These are phyloP conservation scores for Drosophila navojoa DNA, from an alignment of 1,140 invertebrate genomes.

Conservation along the genomic window DNA sequence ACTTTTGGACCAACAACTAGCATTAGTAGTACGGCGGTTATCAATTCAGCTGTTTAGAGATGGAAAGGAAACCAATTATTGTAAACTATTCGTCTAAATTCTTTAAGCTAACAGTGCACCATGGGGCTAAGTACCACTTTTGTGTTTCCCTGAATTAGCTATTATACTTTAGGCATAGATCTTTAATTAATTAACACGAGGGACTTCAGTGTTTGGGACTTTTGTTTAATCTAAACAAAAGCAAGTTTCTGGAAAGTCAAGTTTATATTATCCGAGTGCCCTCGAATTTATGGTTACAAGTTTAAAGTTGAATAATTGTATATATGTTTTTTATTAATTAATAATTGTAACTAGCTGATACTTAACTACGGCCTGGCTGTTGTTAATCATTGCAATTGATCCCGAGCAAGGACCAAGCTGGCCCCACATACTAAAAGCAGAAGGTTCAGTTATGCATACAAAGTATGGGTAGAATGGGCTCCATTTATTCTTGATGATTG, in stretches of 20 bases:
- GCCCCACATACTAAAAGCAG: constrained; percentile 15
- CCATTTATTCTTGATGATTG: constrained; percentile 33
- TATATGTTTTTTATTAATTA: constrained; percentile 63
- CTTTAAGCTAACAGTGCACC: constrained; percentile 52
- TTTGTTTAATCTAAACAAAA: neutral
- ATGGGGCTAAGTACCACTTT: constrained; percentile 50
- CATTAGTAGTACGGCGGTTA: constrained; percentile 67
- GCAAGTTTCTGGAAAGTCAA: neutral
- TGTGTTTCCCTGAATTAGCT: constrained; percentile 56
- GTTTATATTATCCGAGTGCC: constrained; percentile 7
- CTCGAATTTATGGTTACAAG: constrained; percentile 34
- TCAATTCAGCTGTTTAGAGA: constrained; percentile 77
- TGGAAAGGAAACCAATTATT: constrained; percentile 1
- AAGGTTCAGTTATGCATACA: constrained; percentile 50
- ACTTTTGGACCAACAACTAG: constrained; percentile 68
- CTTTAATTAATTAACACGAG: constrained; percentile 25
- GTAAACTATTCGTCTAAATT: constrained; percentile 51
- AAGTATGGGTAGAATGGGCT: constrained; percentile 63
- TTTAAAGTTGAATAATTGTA: constrained; percentile 58
- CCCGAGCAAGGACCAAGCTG: constrained; percentile 28
- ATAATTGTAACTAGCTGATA: constrained; percentile 55
- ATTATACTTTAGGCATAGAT: constrained; percentile 49
- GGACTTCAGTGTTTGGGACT: neutral
- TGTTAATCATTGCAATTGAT: constrained; percentile 48
- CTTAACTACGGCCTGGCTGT: constrained; percentile 66